Conservation (phyloP, 2,888 invertebrate genomes). For the Morinoia aosen region DNA sequence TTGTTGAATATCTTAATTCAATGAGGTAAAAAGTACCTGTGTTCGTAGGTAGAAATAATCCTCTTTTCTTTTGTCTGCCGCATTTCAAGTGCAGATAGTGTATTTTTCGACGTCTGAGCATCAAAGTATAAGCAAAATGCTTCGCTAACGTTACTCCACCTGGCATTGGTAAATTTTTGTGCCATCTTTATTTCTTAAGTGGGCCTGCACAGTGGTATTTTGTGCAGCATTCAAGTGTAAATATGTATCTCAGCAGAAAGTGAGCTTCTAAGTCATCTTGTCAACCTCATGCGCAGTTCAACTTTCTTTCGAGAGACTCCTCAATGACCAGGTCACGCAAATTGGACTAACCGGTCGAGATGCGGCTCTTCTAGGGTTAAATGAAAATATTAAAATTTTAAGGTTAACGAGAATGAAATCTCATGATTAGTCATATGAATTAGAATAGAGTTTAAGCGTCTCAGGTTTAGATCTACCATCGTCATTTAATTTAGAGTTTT, state of each 20-base stretch:
- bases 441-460: neutral
- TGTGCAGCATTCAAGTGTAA: neutral
- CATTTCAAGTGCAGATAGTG: neutral
- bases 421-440: slow-evolving; percentile 17
- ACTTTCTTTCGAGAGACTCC: neutral
- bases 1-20: neutral
- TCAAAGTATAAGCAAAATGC: neutral
- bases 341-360: neutral
- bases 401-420: neutral
- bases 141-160: neutral
- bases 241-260: neutral
- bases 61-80: neutral
- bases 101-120: neutral
- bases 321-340: neutral
- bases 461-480: slow-evolving; percentile 19
- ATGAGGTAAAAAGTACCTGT: neutral
- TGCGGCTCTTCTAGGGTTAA: neutral
- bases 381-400: neutral
- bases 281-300: neutral
- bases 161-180: neutral
- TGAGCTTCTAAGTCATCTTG: neutral
- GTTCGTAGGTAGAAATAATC: neutral
- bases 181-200: neutral
- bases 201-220: neutral
- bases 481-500: neutral